Percentiles rank a stretch among this genome's conserved stretches.
phyloP scores from a whole-genome alignment of 2,113 vertebrate species.

The Pterocles burchelli region DNA sequence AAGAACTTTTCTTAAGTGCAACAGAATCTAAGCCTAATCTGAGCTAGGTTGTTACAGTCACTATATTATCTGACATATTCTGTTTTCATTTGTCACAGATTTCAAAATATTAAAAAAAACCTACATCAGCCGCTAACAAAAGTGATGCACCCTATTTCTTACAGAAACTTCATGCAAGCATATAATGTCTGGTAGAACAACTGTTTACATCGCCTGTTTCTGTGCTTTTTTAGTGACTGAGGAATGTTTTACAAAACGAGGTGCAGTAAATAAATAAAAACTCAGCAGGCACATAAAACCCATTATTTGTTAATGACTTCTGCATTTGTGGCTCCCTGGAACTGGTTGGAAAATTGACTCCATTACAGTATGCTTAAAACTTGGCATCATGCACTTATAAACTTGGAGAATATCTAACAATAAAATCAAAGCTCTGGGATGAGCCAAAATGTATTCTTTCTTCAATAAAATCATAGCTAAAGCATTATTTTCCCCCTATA shows the following conservation, averaged over 20 bases:
- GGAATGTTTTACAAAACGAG: slow-evolving; percentile 28
- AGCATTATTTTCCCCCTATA: neutral
- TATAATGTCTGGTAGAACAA: neutral
- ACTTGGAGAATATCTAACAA: slow-evolving; percentile 42
- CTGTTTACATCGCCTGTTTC: slow-evolving; percentile 4
- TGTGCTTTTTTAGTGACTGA: slow-evolving; percentile 31
- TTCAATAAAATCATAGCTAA: neutral
- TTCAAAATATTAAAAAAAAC: neutral
- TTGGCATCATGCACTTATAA: slow-evolving; percentile 50
- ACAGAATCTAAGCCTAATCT: neutral
- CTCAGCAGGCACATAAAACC: neutral
- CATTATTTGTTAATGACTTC: slow-evolving; percentile 57
- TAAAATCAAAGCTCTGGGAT: slow-evolving; percentile 14
- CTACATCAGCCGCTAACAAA: neutral
- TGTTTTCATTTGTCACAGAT: slow-evolving; percentile 24
- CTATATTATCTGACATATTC: slow-evolving; percentile 3
- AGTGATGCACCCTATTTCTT: neutral
- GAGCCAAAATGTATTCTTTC: slow-evolving; percentile 42
- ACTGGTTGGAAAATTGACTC: slow-evolving; percentile 52
- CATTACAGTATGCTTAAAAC: slow-evolving; percentile 57
- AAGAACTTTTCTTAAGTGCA: neutral
- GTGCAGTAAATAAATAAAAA: slow-evolving; percentile 48
- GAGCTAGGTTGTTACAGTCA: slow-evolving; percentile 8
- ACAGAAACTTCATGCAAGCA: neutral
- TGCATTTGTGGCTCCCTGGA: slow-evolving; percentile 28